Percentiles rank a stretch among this genome's conserved stretches.
These are phyloP conservation scores for Hesperia comma DNA, from an alignment of 2,888 invertebrate species.

Conservation along the genomic window DNA sequence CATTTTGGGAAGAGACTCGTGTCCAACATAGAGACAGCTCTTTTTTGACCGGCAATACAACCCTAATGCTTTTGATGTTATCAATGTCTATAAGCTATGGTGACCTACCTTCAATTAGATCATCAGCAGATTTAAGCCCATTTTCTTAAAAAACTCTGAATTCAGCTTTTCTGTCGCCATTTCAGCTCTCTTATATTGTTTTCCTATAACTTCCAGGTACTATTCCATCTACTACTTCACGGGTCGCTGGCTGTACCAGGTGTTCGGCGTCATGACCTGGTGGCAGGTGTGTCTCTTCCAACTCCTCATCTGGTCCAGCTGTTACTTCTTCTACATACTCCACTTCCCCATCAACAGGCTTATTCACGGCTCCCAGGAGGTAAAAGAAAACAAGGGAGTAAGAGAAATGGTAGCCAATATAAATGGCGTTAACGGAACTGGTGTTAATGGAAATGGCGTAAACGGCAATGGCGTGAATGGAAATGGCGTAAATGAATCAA, in stretches of 20 bases:
- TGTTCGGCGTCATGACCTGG: constrained; percentile 81
- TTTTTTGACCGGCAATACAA: no score
- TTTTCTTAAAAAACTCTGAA: no score
- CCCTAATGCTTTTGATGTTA: no score
- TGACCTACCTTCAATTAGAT: no score
- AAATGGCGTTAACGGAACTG: constrained; percentile 1
- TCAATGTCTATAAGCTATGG: no score
- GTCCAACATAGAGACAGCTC: no score
- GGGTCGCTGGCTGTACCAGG: constrained; percentile 77
- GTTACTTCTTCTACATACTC: constrained; percentile 65
- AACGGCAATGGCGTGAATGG: constrained; percentile 11
- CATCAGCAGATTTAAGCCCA: no score
- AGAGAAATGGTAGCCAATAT: not conserved
- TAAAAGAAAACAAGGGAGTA: constrained; percentile 11
- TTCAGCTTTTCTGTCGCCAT: no score
- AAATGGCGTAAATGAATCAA: constrained; percentile 25
- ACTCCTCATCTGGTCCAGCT: constrained; percentile 61
- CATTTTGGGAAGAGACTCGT: no score
- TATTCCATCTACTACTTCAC: constrained; percentile 74
- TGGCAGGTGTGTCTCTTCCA: constrained; percentile 75
- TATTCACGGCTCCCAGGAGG: constrained; percentile 56
- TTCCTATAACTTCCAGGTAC: constrained; percentile 54
- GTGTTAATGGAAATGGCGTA: constrained; percentile 21
- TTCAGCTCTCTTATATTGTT: not conserved
- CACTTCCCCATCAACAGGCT: constrained; percentile 71